Evolutionary conservation across 23 tunicate species (phyloP), one percentile per base, ranked within the genome.

Genomic region (Clavelina lepadiformis): DNA sequence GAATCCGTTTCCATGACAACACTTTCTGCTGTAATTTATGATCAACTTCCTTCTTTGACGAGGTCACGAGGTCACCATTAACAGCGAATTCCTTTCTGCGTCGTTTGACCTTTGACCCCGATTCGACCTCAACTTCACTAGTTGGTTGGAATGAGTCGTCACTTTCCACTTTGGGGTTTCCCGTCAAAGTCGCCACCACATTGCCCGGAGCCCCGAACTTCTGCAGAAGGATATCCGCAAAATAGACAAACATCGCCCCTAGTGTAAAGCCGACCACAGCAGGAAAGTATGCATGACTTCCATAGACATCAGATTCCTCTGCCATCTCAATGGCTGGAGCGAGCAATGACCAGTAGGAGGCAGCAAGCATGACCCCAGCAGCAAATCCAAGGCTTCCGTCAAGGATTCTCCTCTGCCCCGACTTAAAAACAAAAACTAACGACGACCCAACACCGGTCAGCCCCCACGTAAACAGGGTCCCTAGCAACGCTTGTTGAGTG

Each of bases 301-400:
- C 98, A 72, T 92, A 92, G 6, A 41, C 3, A n/a, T 71, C 80
- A 2, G 88, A 73, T 23, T 54, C 52, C 31, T 44, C 65, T 37
- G 92, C 81, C 72, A 92, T 60, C 19, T 78, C 86, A 77, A 92
- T 77, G 27, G 93, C 93, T 46, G 98, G 98, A 18, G 86, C 85
- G 19, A 92, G 72, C 35, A 92, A 46, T 5, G 98, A 92, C 98
- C 98, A 92, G 69, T 92, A 92, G 3, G 93, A 82, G 2, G 98
- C 98, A 6, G 98, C 98, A 7, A 92, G 62, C 98, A 92, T 92
- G 0, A 92, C 98, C 24, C 98, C 98, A 30, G 98, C 93, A 0
- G 98, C 91, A 65, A 92, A 92, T 3, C 98, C 98, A 37, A 92
- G 84, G 28, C 86, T 78, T 29, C 91, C 91, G 73, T 92, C 98